Percentiles rank a stretch among this genome's conserved stretches.
Conservation (phyloP, 2,888 invertebrate genomes). For the Apamea sordens region DNA sequence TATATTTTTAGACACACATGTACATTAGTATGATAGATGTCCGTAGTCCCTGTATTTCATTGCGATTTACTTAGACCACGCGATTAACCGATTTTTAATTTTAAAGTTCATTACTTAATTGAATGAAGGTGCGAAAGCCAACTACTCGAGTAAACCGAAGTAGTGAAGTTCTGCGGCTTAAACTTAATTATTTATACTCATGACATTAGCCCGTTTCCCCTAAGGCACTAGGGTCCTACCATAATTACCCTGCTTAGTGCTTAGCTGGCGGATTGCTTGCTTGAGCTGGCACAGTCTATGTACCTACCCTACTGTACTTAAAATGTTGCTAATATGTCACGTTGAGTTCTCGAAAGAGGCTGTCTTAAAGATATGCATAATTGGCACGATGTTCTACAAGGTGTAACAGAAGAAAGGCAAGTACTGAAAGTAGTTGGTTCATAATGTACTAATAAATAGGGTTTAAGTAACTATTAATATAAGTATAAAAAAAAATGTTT, state of each 20-base stretch:
- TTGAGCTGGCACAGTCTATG: conserved; percentile 4
- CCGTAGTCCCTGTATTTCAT: neutral
- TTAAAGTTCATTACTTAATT: neutral
- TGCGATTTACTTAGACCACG: no score
- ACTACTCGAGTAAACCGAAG: neutral
- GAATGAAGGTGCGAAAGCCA: conserved; percentile 13
- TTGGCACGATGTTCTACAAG: neutral
- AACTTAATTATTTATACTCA: conserved; percentile 15
- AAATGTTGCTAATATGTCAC: neutral
- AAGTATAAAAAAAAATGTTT: no score
- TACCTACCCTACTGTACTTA: neutral
- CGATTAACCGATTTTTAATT: neutral
- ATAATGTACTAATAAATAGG: no score
- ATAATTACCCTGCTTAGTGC: conserved; percentile 35
- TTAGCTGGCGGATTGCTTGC: conserved; percentile 23
- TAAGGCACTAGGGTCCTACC: neutral
- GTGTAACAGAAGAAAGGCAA: no score
- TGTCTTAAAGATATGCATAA: neutral
- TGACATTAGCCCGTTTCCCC: conserved; percentile 20
- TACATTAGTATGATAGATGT: neutral
- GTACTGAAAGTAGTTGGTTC: no score
- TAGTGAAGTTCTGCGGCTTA: conserved; percentile 22
- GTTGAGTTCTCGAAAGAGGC: neutral
- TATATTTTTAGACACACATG: neutral
- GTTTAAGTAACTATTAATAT: no score